Conservation (phyloP, 35 echinoderm and acorn worm species). For the Apostichopus parvimensis region DNA sequence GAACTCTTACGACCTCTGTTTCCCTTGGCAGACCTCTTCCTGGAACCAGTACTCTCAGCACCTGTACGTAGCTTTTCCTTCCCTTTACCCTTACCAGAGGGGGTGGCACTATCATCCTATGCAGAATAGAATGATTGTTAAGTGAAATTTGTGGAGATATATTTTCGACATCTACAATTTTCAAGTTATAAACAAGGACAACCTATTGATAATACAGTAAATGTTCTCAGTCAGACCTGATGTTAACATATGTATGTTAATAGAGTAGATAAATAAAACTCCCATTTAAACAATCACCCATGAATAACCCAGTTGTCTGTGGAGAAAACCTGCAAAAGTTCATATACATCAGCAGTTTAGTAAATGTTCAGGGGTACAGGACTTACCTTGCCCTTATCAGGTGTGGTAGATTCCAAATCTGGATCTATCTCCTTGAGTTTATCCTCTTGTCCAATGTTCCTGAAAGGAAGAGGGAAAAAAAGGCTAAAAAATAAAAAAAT, state of each 20-base stretch:
- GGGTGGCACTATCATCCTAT: conserved; percentile 85
- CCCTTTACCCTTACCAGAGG: conserved; percentile 80
- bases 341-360: no score
- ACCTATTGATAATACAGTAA: no score
- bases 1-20: conserved; percentile 88
- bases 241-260: no score
- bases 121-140: not conserved
- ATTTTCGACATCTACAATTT: no score
- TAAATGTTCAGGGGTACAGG: no score
- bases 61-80: conserved; percentile 86
- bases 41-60: conserved; percentile 79
- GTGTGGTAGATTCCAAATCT: conserved; percentile 81
- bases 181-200: no score
- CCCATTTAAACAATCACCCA: no score
- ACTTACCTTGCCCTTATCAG: conserved; percentile 88
- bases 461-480: conserved; percentile 30
- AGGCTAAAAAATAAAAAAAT: not conserved
- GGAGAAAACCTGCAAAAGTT: no score
- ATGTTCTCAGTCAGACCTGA: no score
- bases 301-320: no score
- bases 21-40: conserved; percentile 77
- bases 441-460: conserved; percentile 89
- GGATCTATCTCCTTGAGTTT: conserved; percentile 82
- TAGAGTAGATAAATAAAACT: no score
- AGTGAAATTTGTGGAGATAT: no score